These are phyloP conservation scores for Cottus gobio DNA, from an alignment of 2,113 vertebrate genomes.

Conservation along the genomic window DNA sequence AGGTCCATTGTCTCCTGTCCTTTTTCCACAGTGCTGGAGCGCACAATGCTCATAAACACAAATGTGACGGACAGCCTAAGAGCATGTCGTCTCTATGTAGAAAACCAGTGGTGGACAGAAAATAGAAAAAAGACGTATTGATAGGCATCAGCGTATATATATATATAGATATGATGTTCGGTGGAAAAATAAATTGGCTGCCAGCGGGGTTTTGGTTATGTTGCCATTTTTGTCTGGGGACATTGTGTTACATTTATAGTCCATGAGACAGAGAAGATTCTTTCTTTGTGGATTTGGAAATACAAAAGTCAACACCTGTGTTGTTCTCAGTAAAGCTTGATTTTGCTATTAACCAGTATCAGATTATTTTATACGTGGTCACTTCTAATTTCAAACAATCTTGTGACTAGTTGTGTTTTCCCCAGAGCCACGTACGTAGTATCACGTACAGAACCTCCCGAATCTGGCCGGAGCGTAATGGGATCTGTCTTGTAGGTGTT, in stretches of 20 bases:
- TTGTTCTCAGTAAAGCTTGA: conserved; percentile 1
- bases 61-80: conserved; percentile 52
- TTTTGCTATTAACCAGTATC: conserved; percentile 23
- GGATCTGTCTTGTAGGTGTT: conserved; percentile 17
- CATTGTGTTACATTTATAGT: conserved; percentile 17
- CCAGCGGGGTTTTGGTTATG: conserved; percentile 37
- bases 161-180: conserved; percentile 31
- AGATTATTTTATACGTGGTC: conserved; percentile 43
- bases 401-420: conserved; percentile 58
- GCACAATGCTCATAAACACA: conserved; percentile 56
- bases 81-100: conserved; percentile 48
- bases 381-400: conserved; percentile 57
- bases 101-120: conserved; percentile 42
- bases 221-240: conserved; percentile 11
- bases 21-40: conserved; percentile 22
- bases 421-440: conserved; percentile 4
- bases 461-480: not conserved
- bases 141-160: conserved; percentile 32
- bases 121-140: conserved; percentile 28
- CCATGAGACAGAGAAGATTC: not conserved
- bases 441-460: conserved; percentile 4
- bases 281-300: not conserved
- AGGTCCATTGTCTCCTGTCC: conserved; percentile 54
- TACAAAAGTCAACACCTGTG: conserved; percentile 3
- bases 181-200: not conserved